Base-by-base conservation (phyloP, 2,888 invertebrate genomes). In the Alentia gelatinosa region DNA sequence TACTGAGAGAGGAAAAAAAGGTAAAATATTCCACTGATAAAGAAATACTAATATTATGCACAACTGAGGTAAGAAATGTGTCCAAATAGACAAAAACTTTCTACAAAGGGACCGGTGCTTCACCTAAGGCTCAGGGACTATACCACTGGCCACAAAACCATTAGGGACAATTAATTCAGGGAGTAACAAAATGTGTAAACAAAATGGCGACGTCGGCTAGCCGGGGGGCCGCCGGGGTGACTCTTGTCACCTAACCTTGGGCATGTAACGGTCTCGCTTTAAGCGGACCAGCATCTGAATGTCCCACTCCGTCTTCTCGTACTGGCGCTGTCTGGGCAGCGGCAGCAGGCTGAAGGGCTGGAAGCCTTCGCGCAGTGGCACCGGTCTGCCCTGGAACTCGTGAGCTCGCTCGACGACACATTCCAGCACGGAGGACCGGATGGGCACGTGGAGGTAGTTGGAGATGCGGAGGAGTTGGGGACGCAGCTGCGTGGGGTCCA, bases 271-370 rank as follows among this genome's bases (percentile, higher is more conserved):
- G 79, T 90, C 90, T 30, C 90, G 75, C 7, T 30, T 26, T 23
- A 75, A 23, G 3, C 56, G 39, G 30, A 90, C 75, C 35, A 74
- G 47, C 47, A 68, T 90, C 79, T 79, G 47, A 42, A 90, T 83
- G 23, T 79, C 74, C 47, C 90, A 39, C 42, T 79, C 79, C 5
- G 42, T 42, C 37, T 47, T 40, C 1, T 37, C 90, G 40, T 74
- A 50, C 26, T 63, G 74, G 1, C 35, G 19, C 1, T 9, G 30
- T n/a, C 30, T 26, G 40, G 68, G 9, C 42, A 40, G 26, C 4
- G 91, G 88, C 75, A 91, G 74, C 1, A 89, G 50, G 74, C 56
- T 89, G 37, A 91, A 91, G 5, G 91, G 91, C 50, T 91, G 88
- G 75, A 91, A 91, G n/a, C 91, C 91, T 7, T 63, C 15, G n/a